Evolutionary conservation across 2,888 invertebrate genomes (phyloP), one percentile per base, ranked within the genome.

Genomic region (Synergus gifuensis): DNA sequence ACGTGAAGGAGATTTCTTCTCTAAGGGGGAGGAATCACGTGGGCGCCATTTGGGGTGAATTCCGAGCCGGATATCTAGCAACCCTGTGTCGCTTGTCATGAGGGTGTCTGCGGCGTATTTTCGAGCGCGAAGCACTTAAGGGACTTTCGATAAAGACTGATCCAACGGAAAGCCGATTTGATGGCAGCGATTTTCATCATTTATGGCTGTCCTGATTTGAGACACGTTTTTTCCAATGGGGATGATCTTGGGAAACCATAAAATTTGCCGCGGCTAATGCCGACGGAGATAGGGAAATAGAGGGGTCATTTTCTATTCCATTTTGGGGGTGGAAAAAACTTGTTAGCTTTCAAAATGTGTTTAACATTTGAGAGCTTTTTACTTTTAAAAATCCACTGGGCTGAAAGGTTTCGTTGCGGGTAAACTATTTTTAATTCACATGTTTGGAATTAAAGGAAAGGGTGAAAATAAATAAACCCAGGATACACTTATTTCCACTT

Each of bases 41-140:
- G 81, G 54, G 81, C 66, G 79, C 81, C 80, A 82, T 83, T 81
- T 83, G 80, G 79, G 79, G 78, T 77, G 81, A 80, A 80, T 82
- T 83, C 79, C 64, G 36, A 40, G 49, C 54, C 73, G 73, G 73
- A 73, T 73, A 73, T 73, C 73, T 73, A 73, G 73, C 54, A 54
- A 36, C 36, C 60, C 60, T 22, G 73, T 73, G 73, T 54, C 54
- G 54, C 73, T 73, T 73, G 73, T 73, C 73, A 54, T 16, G 73
- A 73, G 73, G 73, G 73, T 73, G 73, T 78, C 78, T 62, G 76
- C n/a, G 73, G 76, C 54, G 49, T 54, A 73, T 73, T 49, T 73
- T 73, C 54, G 73, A 73, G 73, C 36, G 49, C 73, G 28, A 11
- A 28, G 73, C 73, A 73, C 73, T 73, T 73, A 73, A 73, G 73